These are phyloP conservation scores for Pseudopipra pipra DNA, from an alignment of 2,113 vertebrate species.

Conservation along the genomic window DNA sequence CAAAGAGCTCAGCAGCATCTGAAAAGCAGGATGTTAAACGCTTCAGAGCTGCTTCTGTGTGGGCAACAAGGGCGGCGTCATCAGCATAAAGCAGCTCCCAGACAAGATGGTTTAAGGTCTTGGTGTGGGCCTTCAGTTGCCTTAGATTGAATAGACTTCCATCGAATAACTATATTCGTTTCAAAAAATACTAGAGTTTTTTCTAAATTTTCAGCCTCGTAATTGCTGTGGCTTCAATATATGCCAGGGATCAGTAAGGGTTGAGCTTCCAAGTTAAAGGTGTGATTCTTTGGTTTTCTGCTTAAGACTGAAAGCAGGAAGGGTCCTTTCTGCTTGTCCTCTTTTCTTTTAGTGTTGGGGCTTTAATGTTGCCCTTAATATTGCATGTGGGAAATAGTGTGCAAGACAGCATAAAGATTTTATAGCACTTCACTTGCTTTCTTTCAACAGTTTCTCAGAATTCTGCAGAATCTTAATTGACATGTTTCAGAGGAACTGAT, in stretches of 20 bases:
- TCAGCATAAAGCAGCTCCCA: too few species aligned
- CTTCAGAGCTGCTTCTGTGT: too few species aligned
- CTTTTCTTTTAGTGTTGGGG: neutral
- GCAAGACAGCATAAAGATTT: neutral
- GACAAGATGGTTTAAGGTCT: too few species aligned
- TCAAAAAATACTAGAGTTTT: neutral
- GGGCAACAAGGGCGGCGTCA: too few species aligned
- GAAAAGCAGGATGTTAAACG: too few species aligned
- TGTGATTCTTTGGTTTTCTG: neutral
- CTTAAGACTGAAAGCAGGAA: neutral
- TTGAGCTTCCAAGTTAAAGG: neutral
- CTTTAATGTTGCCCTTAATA: accelerated
- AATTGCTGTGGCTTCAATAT: neutral
- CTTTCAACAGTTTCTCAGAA: neutral
- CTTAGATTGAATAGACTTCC: too few species aligned
- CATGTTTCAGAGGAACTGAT: neutral
- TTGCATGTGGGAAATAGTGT: neutral
- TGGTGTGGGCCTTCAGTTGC: too few species aligned
- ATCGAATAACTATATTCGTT: neutral
- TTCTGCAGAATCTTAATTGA: neutral
- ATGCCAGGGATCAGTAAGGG: neutral
- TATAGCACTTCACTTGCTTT: neutral
- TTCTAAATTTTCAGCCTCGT: neutral
- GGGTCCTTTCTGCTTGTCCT: neutral
- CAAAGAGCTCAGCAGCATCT: too few species aligned